Conservation (phyloP, 2,797 vertebrate species). For the Sebastes itinus region DNA sequence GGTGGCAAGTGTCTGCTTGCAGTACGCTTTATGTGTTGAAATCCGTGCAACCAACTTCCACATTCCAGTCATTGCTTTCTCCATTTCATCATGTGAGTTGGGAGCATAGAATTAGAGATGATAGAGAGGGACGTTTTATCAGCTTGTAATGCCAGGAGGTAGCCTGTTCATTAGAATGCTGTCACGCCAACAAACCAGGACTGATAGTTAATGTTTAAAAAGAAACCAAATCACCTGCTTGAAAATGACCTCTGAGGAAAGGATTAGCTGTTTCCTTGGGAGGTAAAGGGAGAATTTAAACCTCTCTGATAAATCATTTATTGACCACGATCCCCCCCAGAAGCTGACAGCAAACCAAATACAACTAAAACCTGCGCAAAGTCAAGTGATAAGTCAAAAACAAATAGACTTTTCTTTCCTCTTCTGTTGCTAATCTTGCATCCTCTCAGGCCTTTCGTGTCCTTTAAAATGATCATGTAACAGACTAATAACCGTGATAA, state of each 20-base stretch:
- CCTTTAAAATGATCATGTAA: background rate
- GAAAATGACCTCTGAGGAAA: background rate
- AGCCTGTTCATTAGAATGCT: background rate
- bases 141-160: background rate
- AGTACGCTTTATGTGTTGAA: slow-evolving; percentile 70
- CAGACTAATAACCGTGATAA: background rate
- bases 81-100: slow-evolving; percentile 62
- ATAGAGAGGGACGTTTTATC: background rate
- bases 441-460: background rate
- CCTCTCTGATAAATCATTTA: background rate
- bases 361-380: background rate
- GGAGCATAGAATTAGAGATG: background rate
- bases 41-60: slow-evolving; percentile 64
- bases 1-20: slow-evolving; percentile 77
- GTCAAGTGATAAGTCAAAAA: background rate
- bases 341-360: background rate
- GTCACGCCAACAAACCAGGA: background rate
- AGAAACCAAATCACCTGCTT: background rate
- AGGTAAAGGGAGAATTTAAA: background rate
- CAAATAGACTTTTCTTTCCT: background rate
- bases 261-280: background rate
- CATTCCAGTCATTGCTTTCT: slow-evolving; percentile 77
- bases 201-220: background rate
- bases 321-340: background rate
- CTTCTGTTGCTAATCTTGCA: background rate